Base-by-base conservation (phyloP, 2,888 invertebrate species). In the Pammene fasciana region DNA sequence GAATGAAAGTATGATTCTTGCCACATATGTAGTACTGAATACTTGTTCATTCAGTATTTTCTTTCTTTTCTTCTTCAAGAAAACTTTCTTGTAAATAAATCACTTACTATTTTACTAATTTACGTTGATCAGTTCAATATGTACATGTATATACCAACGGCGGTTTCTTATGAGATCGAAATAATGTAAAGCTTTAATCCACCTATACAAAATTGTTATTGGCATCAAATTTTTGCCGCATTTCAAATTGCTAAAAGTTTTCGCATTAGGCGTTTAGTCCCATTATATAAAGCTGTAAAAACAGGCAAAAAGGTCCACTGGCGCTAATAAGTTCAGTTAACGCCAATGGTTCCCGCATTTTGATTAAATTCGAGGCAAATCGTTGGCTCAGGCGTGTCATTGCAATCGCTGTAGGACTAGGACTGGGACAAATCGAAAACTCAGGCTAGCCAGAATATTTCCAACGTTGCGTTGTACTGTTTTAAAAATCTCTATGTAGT, bases 321-420 rank as follows among this genome's bases (percentile, higher is more conserved):
- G 9, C 16, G 18, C 50, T 62, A 62, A 62, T 43, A 50, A 52
- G 62, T 41, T 26, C 50, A 62, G 48, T 62, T 5, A 61, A 50
- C 48, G 18, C 26, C 18, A 14, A 52, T 52, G 41, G 41, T 16
- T 52, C n/a, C 8, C 38, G 11, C 62, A 52, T 18, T 34, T 52
- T 45, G 36, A 52, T 67, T 60, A 60, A 60, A 52, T 48, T 34
- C 43, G 26, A 59, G 59, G 66, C 50, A 67, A 52, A 67, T 67
- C 52, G 66, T n/a, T 16, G 57, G 56, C 48, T 7, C 48, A 13
- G n/a, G 52, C n/a, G 16, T 52, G 2, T 52, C 6, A 10, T 52
- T 11, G 3, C 13, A 26, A 52, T 26, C 11, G 6, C 50, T 52
- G 11, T 11, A n/a, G n/a, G n/a, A n/a, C n/a, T n/a, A n/a, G n/a